Base-by-base conservation (phyloP, 2,888 invertebrate species). In the Agriopis leucophaearia region DNA sequence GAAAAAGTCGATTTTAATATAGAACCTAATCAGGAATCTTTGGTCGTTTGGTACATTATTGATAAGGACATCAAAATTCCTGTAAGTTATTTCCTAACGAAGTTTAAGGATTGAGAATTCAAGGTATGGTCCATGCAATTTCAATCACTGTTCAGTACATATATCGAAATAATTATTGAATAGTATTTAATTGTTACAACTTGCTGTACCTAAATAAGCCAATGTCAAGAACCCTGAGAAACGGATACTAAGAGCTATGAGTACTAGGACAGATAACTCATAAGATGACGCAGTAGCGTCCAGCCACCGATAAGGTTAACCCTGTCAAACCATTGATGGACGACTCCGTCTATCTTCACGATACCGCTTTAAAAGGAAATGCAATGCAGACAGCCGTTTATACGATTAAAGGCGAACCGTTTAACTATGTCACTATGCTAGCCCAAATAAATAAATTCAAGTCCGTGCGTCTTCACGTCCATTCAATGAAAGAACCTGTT, bases 401-500 rank as follows among this genome's bases (percentile, higher is more conserved):
- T 61, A 64, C 50, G 65, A 65, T 62, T 56, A 62, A 61, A 59
- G 47, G 48, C 45, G 45, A 65, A 61, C 48, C 45, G 50, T 80
- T 81, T 77, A 15, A 79, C 78, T 81, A 78, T 84, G 85, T 84
- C 82, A 83, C 81, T 81, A 79, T 79, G 79, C 79, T 84, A 86
- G 81, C 86, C 87, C 75, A 81, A 82, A 88, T 89, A 87, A 86
- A 88, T 86, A 80, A 79, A 87, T 85, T 83, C 80, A 80, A 85
- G 84, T 78, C 75, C 80, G 80, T 80, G 78, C 79, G 81, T 86
- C 83, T 86, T 82, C 79, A 69, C 64, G 73, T 69, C 70, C 73
- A 78, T 85, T 84, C 81, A 79, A 75, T 75, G 83, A 88, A 90
- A 75, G 82, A 88, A 90, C 88, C 84, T 84, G 88, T 85, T 90